Base-by-base conservation (phyloP, 2,888 invertebrate genomes). In the Eubasilissa splendida region DNA sequence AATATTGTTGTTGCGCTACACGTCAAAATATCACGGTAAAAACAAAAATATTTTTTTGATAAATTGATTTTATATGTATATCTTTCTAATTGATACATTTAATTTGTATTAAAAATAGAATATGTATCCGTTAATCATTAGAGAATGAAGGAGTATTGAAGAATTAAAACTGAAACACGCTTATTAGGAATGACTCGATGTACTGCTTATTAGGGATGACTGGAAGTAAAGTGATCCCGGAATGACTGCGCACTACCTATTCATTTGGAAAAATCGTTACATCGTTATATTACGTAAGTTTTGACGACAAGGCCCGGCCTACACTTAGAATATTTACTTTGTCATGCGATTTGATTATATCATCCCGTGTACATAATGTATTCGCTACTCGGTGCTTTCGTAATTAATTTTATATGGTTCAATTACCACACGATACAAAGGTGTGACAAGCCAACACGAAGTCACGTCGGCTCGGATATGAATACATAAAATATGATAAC, bases 401-500 rank as follows among this genome's bases (percentile, higher is more conserved):
- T 79, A 83, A 83, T 80, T 83, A 80, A 83, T 83, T 83, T 79
- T 81, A 78, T 80, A 79, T 73, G 80, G 76, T 79, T 83, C 83
- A 83, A 83, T 83, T 83, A 83, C 77, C 68, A 76, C 71, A 42
- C 65, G 75, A 77, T 75, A 76, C 71, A 66, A 81, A 79, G 81
- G 81, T 83, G 83, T 79, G 83, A 83, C 75, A 60, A 79, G 75
- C 31, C 60, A 63, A 73, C 66, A 66, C 76, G 70, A 54, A 74
- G 81, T 81, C 77, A 71, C 77, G 77, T 74, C 68, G 80, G 75
- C 58, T 77, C 70, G 71, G 77, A 78, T 78, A 78, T 80, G 75
- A 82, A 79, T 80, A 77, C 77, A 59, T 82, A 79, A 80, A 82
- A 56, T 82, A 80, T 70, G 82, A 82, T 74, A 68, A 66, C 66